Conservation (phyloP, 2,888 invertebrate genomes). For the Romanomermis culicivorax region DNA sequence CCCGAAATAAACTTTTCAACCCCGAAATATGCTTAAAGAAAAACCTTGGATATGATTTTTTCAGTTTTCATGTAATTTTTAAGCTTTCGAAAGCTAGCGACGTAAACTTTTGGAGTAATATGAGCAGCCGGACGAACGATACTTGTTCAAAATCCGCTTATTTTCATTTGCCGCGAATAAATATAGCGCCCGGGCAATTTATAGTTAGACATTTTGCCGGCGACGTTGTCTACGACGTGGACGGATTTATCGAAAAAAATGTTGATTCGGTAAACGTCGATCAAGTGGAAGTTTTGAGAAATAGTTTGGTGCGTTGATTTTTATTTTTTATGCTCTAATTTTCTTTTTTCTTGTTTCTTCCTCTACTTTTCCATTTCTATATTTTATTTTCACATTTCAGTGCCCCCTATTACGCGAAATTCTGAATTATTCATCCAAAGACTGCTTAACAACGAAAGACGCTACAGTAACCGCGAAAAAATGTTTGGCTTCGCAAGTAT, state of each 20-base stretch:
- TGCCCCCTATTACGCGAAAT: slow-evolving; percentile 16
- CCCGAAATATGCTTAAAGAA: no score
- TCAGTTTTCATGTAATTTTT: no score
- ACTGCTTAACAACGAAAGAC: no score
- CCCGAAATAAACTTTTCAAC: no score
- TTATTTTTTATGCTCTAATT: no score
- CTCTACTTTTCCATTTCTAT: no score
- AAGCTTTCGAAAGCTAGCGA: slow-evolving; percentile 40
- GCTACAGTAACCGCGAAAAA: background rate
- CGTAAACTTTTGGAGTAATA: slow-evolving; percentile 46
- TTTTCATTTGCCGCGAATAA: background rate
- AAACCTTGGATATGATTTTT: no score
- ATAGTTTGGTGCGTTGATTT: slow-evolving; percentile 37
- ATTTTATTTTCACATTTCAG: no score
- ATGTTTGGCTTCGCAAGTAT: slow-evolving; percentile 3
- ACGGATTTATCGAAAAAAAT: slow-evolving; percentile 89
- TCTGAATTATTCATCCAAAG: no score
- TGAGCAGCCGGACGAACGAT: slow-evolving; percentile 33
- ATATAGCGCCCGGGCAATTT: slow-evolving; percentile 39
- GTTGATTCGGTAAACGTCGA: slow-evolving; percentile 86
- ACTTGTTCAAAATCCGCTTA: background rate
- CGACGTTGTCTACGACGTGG: slow-evolving; percentile 69
- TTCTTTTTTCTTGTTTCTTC: no score
- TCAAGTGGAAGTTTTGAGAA: slow-evolving; percentile 48
- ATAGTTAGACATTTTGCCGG: slow-evolving; percentile 89